phyloP scores from a whole-genome alignment of 2,888 invertebrate species.

The Liodrosophila aerea region DNA sequence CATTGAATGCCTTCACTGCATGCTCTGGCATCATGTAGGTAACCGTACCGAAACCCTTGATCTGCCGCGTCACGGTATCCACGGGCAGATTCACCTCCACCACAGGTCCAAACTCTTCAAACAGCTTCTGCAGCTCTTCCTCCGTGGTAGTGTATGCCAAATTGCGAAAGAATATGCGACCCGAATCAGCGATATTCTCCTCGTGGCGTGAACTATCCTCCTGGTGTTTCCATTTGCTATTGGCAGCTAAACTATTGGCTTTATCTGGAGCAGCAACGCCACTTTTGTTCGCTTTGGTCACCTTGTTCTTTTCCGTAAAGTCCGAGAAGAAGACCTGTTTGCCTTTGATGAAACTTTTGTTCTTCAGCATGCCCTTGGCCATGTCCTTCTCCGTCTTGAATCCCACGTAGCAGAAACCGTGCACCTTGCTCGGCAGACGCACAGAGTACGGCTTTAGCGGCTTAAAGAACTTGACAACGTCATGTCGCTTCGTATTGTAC shows the following conservation, averaged over 20 bases:
- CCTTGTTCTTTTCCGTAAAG: constrained; percentile 83
- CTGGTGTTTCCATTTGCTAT: constrained; percentile 85
- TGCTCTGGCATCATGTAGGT: constrained; percentile 97
- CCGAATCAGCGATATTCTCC: constrained; percentile 93
- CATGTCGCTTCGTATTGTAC: constrained; percentile 90
- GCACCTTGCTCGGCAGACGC: constrained; percentile 88
- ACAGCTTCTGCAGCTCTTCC: constrained; percentile 91
- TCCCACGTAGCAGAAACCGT: constrained; percentile 95
- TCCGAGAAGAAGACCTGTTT: constrained; percentile 85
- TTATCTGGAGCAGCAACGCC: constrained; percentile 28
- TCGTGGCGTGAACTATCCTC: constrained; percentile 86
- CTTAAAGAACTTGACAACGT: constrained; percentile 92
- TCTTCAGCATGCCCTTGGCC: constrained; percentile 90
- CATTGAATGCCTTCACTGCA: constrained; percentile 93
- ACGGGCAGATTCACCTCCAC: constrained; percentile 95
- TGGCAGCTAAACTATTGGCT: constrained; percentile 43
- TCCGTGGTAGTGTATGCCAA: constrained; percentile 93
- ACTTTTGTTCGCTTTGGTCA: constrained; percentile 71
- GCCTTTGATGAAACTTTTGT: constrained; percentile 92
- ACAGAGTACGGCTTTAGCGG: constrained; percentile 91
- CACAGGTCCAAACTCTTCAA: constrained; percentile 93
- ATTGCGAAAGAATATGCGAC: constrained; percentile 95
- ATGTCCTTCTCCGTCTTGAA: constrained; percentile 92
- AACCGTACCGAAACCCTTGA: constrained; percentile 95
- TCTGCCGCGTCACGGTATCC: constrained; percentile 90